Conservation (phyloP, 1,140 invertebrate genomes). For the Ostrea edulis region DNA sequence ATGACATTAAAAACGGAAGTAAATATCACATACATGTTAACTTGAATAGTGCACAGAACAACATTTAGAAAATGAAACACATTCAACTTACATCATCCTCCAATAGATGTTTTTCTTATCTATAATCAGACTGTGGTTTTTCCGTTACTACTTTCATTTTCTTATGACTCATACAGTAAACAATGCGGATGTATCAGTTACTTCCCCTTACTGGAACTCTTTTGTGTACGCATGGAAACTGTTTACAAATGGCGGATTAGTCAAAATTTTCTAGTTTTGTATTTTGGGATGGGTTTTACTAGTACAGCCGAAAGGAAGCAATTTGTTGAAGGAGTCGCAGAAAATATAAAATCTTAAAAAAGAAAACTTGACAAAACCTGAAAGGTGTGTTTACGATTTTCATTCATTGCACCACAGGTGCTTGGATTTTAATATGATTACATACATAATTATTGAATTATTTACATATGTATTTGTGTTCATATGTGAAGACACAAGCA, state of each 20-base stretch:
- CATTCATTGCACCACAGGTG: neutral
- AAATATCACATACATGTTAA: neutral
- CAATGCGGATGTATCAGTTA: constrained; percentile 11
- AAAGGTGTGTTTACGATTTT: neutral
- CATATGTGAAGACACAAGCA: too few species aligned
- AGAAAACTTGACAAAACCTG: neutral
- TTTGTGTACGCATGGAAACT: constrained; percentile 50
- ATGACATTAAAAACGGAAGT: neutral
- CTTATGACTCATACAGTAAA: constrained; percentile 26
- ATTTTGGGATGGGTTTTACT: neutral
- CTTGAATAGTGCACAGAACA: neutral
- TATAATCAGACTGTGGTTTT: neutral
- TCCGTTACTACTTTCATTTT: constrained; percentile 21
- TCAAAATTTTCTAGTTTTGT: neutral
- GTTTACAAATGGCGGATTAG: constrained; percentile 51
- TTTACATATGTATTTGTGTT: too few species aligned
- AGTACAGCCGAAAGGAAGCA: neutral
- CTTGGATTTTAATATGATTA: too few species aligned
- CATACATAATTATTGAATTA: too few species aligned
- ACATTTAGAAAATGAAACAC: neutral
- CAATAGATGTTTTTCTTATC: neutral
- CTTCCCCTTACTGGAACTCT: constrained; percentile 38
- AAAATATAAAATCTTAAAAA: neutral
- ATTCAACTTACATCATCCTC: neutral
- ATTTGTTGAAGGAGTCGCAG: neutral